Evolutionary conservation across 2,888 invertebrate genomes (phyloP).

Genomic region (Pterobdella sp.): DNA sequence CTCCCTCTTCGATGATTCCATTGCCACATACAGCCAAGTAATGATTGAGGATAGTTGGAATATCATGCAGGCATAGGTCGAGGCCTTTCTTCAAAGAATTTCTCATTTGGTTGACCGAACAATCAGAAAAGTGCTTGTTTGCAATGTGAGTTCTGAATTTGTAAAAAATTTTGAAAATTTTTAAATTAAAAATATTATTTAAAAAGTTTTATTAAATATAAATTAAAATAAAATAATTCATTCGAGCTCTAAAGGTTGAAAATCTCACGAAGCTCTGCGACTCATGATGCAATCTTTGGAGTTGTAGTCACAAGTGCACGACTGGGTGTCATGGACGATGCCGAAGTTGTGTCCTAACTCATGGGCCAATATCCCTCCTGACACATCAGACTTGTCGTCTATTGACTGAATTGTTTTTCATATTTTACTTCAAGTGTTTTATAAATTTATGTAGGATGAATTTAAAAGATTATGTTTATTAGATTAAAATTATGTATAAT

Average conservation of each 20-base stretch:
- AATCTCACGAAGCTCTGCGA: slow-evolving; percentile 73
- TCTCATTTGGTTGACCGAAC: slow-evolving; percentile 2
- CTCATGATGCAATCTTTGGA: slow-evolving; percentile 76
- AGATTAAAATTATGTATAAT: too few relatives aligned
- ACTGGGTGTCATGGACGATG: slow-evolving; percentile 84
- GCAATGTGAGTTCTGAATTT: neutral
- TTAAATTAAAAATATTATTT: neutral
- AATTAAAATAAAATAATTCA: neutral
- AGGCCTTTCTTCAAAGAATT: neutral
- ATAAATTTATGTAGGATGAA: neutral
- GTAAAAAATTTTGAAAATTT: neutral
- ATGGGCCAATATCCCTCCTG: slow-evolving; percentile 88
- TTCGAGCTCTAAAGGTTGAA: neutral
- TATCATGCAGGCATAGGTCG: slow-evolving; percentile 17
- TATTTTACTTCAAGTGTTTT: too few relatives aligned
- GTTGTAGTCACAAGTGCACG: slow-evolving; percentile 65
- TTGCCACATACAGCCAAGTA: slow-evolving; percentile 21
- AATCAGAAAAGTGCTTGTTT: neutral
- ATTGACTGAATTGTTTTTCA: slow-evolving; percentile 5
- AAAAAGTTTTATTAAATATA: neutral
- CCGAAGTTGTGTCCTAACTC: slow-evolving; percentile 99
- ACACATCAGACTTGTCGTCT: neutral
- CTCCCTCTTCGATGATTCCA: slow-evolving; percentile 19
- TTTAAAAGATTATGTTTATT: neutral
- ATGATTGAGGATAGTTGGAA: neutral